Evolutionary conservation across 2,113 vertebrate species (phyloP).

Genomic region (Mesoclemmys tuberculata): DNA sequence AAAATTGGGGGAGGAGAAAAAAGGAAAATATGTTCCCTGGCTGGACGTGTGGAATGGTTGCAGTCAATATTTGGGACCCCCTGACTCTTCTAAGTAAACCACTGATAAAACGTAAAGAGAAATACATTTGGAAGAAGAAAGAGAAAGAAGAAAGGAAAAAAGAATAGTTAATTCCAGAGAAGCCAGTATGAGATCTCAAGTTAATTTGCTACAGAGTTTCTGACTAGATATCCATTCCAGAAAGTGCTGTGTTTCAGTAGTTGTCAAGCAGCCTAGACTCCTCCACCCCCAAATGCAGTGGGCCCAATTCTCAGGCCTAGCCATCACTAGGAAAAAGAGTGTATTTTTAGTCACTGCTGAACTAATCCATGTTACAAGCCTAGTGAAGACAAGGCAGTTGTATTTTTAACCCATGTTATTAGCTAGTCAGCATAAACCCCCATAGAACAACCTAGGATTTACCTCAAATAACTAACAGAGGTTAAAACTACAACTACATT

Average conservation of each 20-base stretch:
- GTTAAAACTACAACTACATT: fast-evolving
- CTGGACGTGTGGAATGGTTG: not conserved
- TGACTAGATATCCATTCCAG: not conserved
- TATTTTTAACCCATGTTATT: not conserved
- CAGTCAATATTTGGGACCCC: too few relatives aligned
- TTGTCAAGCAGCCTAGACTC: not conserved
- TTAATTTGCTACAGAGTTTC: not conserved
- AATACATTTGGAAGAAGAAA: not conserved
- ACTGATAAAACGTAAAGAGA: not conserved
- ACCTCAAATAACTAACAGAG: fast-evolving
- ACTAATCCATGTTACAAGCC: not conserved
- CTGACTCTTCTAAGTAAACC: not conserved
- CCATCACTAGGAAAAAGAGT: not conserved
- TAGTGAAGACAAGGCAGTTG: fast-evolving
- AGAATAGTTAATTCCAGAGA: not conserved
- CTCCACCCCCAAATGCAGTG: not conserved
- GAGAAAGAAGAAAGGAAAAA: not conserved
- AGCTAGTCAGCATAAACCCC: not conserved
- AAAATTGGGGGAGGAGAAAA: not conserved
- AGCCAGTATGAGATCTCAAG: not conserved
- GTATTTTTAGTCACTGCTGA: not conserved
- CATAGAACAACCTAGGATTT: not conserved
- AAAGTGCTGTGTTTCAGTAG: not conserved
- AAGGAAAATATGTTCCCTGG: not conserved
- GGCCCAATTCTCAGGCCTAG: not conserved